Evolutionary conservation across 2,113 vertebrate species (phyloP).

Genomic region (Grammomys surdaster): DNA sequence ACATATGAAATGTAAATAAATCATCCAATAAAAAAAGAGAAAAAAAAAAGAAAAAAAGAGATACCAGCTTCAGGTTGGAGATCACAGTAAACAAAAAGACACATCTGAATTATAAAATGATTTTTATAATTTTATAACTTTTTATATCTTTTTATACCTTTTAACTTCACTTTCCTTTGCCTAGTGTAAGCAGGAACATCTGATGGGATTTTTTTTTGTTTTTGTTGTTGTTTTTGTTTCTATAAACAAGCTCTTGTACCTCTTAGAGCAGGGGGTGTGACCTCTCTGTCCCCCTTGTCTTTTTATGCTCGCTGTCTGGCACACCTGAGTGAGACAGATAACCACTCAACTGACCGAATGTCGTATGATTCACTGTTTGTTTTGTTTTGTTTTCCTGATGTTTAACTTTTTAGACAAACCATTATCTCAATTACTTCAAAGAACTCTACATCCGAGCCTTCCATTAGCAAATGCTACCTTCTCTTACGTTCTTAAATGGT

Average conservation of each 20-base stretch:
- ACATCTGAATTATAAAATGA: not conserved
- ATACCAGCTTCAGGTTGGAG: not conserved
- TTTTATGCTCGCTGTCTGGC: not conserved
- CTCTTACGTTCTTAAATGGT: not conserved
- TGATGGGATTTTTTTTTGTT: not conserved
- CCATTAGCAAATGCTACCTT: not conserved
- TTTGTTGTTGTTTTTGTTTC: not conserved
- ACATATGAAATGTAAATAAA: too few species aligned
- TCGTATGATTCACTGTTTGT: not conserved
- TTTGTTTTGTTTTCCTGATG: not conserved
- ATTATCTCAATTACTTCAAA: not conserved
- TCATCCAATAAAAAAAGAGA: too few species aligned
- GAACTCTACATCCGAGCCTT: not conserved
- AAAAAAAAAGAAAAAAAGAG: not conserved
- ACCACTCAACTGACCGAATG: not conserved
- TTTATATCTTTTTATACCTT: not conserved
- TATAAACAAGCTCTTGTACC: not conserved
- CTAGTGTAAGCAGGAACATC: not conserved
- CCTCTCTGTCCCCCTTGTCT: not conserved
- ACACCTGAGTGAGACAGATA: not conserved
- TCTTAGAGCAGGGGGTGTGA: not conserved
- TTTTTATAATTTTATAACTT: not conserved
- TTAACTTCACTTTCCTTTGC: not conserved
- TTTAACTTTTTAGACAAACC: not conserved
- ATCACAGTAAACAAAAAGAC: not conserved